Conservation (phyloP, 2,797 vertebrate genomes). For the Erpetoichthys calabaricus region DNA sequence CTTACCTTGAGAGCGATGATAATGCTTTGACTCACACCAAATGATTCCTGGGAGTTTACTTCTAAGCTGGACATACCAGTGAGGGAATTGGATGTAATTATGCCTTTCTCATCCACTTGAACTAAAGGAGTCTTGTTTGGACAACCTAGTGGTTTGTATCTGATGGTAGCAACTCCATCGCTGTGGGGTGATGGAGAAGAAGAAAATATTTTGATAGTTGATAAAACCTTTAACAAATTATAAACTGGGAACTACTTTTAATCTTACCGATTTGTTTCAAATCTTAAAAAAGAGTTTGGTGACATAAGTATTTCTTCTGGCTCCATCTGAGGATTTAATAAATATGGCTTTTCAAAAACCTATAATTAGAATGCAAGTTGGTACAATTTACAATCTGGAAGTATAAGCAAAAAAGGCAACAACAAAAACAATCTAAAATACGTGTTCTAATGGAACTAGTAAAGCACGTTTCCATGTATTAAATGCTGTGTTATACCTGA, state of each 20-base stretch:
- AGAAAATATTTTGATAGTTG: no score
- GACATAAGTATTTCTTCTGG: conserved; percentile 77
- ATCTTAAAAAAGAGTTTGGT: conserved; percentile 75
- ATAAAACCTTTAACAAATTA: no score
- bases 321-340: conserved; percentile 62
- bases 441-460: no score
- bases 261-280: conserved; percentile 79
- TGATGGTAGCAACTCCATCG: conserved; percentile 61
- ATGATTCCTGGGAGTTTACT: conserved; percentile 71
- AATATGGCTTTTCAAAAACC: conserved; percentile 80
- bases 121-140: conserved; percentile 55
- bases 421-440: no score
- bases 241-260: no score
- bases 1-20: conserved; percentile 73
- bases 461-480: no score
- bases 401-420: no score
- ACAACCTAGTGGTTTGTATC: conserved; percentile 61
- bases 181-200: conserved; percentile 29
- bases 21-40: conserved; percentile 84
- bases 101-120: conserved; percentile 66
- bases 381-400: no score
- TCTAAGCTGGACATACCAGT: conserved; percentile 66
- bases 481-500: conserved; percentile 36
- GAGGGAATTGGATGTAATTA: conserved; percentile 60
- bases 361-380: conserved; percentile 26